Evolutionary conservation across 2,888 invertebrate genomes (phyloP).

Genomic region (Scaptodrosophila latifasciaeformis): DNA sequence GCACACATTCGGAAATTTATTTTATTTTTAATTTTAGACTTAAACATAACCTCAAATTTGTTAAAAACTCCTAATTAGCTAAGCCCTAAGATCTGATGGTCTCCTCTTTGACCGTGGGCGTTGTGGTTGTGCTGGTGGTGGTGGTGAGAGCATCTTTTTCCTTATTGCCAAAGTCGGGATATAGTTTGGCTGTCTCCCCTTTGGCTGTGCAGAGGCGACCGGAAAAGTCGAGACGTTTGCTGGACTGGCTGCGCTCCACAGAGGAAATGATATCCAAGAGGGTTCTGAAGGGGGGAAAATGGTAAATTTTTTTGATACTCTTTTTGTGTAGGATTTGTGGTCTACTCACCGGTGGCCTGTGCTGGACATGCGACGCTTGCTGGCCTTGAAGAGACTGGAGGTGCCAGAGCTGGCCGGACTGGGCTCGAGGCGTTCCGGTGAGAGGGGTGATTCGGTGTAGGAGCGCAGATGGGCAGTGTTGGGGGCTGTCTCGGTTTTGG

Average conservation of each 20-base stretch:
- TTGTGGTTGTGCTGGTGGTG: too few relatives aligned
- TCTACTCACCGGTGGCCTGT: constrained; percentile 58
- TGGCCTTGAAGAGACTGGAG: constrained; percentile 50
- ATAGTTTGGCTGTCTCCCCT: constrained; percentile 82
- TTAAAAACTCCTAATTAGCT: constrained; percentile 34
- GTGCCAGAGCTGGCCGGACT: constrained; percentile 30
- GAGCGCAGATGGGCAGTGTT: constrained; percentile 77
- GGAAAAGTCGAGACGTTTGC: constrained; percentile 78
- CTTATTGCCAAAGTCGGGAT: constrained; percentile 80
- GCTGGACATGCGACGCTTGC: constrained; percentile 62
- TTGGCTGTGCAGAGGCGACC: constrained; percentile 81
- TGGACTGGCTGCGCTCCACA: constrained; percentile 76
- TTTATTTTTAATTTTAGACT: constrained; percentile 1
- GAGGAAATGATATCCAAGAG: constrained; percentile 78
- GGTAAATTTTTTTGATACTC: neutral
- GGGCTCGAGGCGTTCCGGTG: constrained; percentile 81
- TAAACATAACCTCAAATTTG: neutral
- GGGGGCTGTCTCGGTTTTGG: constrained; percentile 79
- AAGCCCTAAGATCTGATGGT: too few relatives aligned
- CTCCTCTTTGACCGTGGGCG: constrained; percentile 61
- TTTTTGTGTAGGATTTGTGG: neutral
- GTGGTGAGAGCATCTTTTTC: constrained; percentile 53
- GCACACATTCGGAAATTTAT: too few relatives aligned
- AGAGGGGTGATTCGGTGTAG: constrained; percentile 90
- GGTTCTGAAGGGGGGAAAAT: constrained; percentile 68